Conservation (phyloP, 2,797 vertebrate species). For the Tinamus major region DNA sequence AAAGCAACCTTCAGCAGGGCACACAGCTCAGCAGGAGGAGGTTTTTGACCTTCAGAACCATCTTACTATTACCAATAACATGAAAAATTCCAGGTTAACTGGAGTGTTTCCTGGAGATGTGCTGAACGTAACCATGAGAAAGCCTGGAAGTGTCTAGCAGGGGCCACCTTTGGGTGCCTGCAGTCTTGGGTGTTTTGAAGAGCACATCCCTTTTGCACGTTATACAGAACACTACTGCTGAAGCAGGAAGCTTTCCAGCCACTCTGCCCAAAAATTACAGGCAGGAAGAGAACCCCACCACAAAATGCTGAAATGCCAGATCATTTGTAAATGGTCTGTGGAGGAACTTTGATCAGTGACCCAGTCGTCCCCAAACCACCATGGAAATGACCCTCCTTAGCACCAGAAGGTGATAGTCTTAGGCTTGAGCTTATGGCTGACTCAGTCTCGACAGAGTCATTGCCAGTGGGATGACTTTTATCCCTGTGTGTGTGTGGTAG, state of each 20-base stretch:
- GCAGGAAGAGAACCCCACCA: background rate
- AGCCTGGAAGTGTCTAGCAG: background rate
- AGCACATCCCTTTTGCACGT: background rate
- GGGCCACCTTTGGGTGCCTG: background rate
- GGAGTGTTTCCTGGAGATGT: background rate
- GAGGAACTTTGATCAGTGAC: background rate
- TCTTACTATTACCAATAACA: background rate
- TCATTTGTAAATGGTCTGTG: background rate
- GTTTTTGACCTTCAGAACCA: background rate
- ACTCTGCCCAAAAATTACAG: background rate
- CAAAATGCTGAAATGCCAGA: background rate
- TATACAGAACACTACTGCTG: background rate
- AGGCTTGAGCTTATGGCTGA: background rate
- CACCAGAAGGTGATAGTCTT: background rate
- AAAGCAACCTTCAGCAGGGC: background rate
- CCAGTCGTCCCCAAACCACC: background rate
- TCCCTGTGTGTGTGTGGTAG: no score
- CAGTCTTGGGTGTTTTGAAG: background rate
- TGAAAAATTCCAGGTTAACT: background rate
- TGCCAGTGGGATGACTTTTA: no score
- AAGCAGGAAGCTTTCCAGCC: background rate
- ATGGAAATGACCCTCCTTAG: background rate
- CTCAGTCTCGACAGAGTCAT: background rate
- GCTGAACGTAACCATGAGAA: background rate
- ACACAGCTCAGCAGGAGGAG: background rate